Conservation (phyloP, 2,797 vertebrate species). For the Harpagifer antarcticus region DNA sequence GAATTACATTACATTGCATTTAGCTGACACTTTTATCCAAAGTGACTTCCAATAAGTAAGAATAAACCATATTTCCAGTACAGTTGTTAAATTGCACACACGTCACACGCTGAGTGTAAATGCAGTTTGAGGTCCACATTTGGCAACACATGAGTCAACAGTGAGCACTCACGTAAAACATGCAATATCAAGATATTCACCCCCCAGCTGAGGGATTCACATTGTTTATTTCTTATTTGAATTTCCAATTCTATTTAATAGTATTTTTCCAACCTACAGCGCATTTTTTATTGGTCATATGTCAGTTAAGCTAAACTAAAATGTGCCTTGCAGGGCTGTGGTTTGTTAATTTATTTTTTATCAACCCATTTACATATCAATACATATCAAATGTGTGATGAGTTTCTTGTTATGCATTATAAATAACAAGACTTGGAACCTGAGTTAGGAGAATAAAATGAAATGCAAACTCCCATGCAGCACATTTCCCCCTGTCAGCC, state of each 20-base stretch:
- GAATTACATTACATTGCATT: too few relatives aligned
- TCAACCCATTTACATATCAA: too few relatives aligned
- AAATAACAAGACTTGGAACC: background rate
- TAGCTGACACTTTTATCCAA: too few relatives aligned
- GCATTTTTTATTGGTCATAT: constrained; percentile 3
- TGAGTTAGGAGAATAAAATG: constrained; percentile 25
- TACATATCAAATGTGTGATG: too few relatives aligned
- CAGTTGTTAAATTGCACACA: constrained; percentile 1
- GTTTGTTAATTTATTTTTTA: too few relatives aligned
- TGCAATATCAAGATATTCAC: background rate
- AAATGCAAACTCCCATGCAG: constrained; percentile 35
- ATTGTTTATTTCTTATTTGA: background rate
- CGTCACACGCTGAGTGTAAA: background rate
- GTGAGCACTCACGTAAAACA: background rate
- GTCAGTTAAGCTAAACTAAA: constrained; percentile 15
- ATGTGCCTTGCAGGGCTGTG: background rate
- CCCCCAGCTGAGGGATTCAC: background rate
- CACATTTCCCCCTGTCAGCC: constrained; percentile 45
- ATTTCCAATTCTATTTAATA: constrained; percentile 10
- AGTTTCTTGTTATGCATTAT: too few relatives aligned
- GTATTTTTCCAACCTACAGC: background rate
- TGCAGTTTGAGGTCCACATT: constrained; percentile 20
- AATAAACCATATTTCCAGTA: background rate
- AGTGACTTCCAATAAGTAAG: background rate
- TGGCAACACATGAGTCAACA: background rate